Evolutionary conservation across 2,113 vertebrate species (phyloP), one percentile per base, ranked within the genome.

Genomic region (Syngnathoides biaculeatus): DNA sequence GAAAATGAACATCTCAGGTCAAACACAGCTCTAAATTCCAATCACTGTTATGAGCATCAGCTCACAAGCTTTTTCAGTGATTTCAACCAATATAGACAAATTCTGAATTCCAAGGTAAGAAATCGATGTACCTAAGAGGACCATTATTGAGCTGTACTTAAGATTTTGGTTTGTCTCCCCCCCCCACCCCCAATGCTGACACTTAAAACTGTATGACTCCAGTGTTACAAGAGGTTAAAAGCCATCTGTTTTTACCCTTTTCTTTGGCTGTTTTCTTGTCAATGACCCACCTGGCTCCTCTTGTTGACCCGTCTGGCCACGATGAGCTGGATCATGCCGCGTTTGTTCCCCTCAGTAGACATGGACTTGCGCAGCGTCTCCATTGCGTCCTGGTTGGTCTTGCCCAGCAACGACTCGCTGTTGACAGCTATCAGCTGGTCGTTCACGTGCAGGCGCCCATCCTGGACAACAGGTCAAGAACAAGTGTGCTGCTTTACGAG

Each of bases 331-430:
- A 98, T 99, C 94, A 94, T 96, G 69, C 97, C 97, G 0, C 96
- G 91, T 59, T 94, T 96, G 89, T 99, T 99, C 64, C 97, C 94
- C 69, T 99, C 96, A 0, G 95, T 94, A 20, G 97, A 98, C 97
- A 99, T 99, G 66, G 97, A 98, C 67, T 92, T 94, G 48, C 97
- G 88, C 8, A 99, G 92, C 2, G 96, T 95, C 80, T 99, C 97
- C 97, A 99, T 99, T 78, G 97, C 97, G 17, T 99, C 97, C 71
- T 98, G 96, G 89, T 99, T 99, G 67, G 95, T 96, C 88, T 97
- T 98, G 62, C 92, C 96, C 89, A 98, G 65, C 42, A 99, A 88
- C 1, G 96, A 98, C 72, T 98, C 96, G 39, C 93, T 95, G 68
- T 99, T 99, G 71, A 99, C 96, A 0, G 96, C 97, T 67, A 99